Evolutionary conservation across 2,797 vertebrate genomes (phyloP).

Genomic region (Thunnus albacares): DNA sequence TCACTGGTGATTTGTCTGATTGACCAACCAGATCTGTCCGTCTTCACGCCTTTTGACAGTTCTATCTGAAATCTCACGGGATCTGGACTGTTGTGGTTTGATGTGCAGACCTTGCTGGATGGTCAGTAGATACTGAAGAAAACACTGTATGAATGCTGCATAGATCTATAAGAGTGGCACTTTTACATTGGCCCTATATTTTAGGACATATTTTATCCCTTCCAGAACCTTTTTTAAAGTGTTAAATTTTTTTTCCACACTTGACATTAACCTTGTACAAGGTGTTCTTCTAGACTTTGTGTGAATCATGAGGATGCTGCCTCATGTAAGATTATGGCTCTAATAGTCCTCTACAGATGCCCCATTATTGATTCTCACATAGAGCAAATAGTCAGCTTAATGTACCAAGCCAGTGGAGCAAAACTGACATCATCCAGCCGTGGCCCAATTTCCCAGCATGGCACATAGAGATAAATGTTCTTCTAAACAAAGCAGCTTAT

Average conservation of each 20-base stretch:
- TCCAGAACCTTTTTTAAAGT: conserved; percentile 37
- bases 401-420: conserved; percentile 78
- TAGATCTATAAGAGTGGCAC: not conserved
- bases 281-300: conserved; percentile 70
- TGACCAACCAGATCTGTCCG: conserved; percentile 39
- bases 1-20: conserved; percentile 42
- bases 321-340: conserved; percentile 78
- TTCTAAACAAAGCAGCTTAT: conserved; percentile 68
- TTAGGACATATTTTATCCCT: conserved; percentile 29
- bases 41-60: conserved; percentile 51
- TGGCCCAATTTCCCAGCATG: conserved; percentile 52
- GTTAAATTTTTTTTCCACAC: conserved; percentile 38
- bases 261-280: conserved; percentile 77
- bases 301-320: conserved; percentile 74
- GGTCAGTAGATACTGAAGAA: not conserved
- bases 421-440: conserved; percentile 76
- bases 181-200: conserved; percentile 8
- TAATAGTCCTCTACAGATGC: conserved; percentile 80
- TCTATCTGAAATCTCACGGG: conserved; percentile 39
- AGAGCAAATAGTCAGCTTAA: conserved; percentile 75
- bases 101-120: conserved; percentile 1
- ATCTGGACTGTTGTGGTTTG: conserved; percentile 18
- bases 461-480: conserved; percentile 76
- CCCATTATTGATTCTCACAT: conserved; percentile 82
- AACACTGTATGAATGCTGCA: conserved; percentile 17